A percentile compares a stretch with the other conserved stretches of the same genome.
Conservation (phyloP, 2,888 invertebrate genomes). For the Ametastegia equiseti region DNA sequence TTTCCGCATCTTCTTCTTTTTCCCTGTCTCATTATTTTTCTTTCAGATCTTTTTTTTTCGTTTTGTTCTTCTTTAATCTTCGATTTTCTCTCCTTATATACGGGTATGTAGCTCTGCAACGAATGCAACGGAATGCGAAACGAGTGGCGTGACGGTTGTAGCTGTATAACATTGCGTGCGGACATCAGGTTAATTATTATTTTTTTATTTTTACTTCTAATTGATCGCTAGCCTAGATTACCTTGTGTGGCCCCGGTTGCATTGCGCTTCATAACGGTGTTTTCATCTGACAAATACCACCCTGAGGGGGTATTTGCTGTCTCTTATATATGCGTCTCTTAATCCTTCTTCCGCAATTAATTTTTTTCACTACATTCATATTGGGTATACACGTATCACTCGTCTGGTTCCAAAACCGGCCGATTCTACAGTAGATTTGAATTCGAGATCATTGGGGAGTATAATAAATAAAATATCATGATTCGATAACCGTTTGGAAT, state of each 20-base stretch:
- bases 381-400: no score
- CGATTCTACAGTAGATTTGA: no score
- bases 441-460: no score
- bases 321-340: not conserved
- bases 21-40: not conserved
- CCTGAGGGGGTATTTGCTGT: not conserved
- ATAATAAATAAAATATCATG: no score
- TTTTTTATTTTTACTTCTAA: not conserved
- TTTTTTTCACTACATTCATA: no score
- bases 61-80: not conserved
- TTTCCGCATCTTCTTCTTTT: not conserved
- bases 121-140: not conserved
- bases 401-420: no score
- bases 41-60: not conserved
- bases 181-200: slow-evolving; percentile 20
- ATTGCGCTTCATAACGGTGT: slow-evolving; percentile 9
- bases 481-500: no score
- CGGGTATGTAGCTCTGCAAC: not conserved
- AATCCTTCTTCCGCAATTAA: not conserved
- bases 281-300: not conserved
- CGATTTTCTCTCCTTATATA: not conserved
- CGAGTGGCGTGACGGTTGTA: not conserved
- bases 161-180: not conserved
- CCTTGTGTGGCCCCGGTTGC: not conserved
- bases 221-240: slow-evolving; percentile 34